These are phyloP conservation scores for Liposcelis brunnea DNA, from an alignment of 2,888 invertebrate genomes.

Conservation along the genomic window DNA sequence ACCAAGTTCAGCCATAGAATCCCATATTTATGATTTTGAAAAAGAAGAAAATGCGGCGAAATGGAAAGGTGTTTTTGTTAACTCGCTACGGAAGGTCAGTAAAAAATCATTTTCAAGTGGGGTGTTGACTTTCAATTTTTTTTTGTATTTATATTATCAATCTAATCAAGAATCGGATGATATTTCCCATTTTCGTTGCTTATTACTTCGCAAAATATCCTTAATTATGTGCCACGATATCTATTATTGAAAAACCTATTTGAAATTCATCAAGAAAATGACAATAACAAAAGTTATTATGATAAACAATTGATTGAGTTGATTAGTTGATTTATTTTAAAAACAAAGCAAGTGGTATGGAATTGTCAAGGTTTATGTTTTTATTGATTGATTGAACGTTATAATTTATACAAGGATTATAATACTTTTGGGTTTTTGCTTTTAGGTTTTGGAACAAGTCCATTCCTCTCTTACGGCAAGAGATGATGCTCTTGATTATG, in stretches of 20 bases:
- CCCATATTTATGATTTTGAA: constrained; percentile 55
- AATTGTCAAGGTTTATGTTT: not conserved
- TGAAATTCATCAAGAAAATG: too few species aligned
- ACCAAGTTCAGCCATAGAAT: constrained; percentile 17
- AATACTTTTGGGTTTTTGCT: constrained; percentile 14
- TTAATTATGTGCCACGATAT: too few species aligned
- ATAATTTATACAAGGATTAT: not conserved
- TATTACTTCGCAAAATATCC: too few species aligned
- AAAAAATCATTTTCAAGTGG: constrained; percentile 11
- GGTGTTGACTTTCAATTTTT: not conserved
- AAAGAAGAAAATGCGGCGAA: constrained; percentile 76
- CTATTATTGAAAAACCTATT: too few species aligned
- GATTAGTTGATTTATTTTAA: not conserved
- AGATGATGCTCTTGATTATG: constrained; percentile 80
- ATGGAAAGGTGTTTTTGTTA: constrained; percentile 84
- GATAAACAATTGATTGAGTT: not conserved
- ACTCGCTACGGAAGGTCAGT: constrained; percentile 69
- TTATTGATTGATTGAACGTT: too few species aligned
- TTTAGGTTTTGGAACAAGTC: constrained; percentile 74
- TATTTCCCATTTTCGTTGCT: too few species aligned
- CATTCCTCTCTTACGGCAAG: constrained; percentile 72
- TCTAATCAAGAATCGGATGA: not conserved
- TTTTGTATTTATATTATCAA: not conserved
- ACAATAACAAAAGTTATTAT: too few species aligned
- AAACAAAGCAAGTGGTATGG: not conserved